Evolutionary conservation across 1,140 invertebrate species (phyloP), one percentile per base, ranked within the genome.

Genomic region (Cydia amplana): DNA sequence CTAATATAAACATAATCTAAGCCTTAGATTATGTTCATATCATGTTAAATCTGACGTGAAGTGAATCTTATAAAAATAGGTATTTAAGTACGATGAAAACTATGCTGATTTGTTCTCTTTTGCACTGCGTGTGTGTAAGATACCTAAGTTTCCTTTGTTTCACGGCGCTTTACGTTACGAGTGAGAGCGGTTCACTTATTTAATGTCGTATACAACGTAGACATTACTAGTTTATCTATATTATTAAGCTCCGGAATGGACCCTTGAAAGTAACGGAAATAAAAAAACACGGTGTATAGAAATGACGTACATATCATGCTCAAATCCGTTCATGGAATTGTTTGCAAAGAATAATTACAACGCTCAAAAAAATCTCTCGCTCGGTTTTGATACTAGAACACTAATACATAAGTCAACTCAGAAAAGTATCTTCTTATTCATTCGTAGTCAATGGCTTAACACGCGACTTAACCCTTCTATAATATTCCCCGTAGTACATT

Each of bases 371-470:
- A 51, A 4, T 16, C 12, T n/a, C 32, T 4, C 32, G 32, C 32
- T 1, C 16, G 6, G 49, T 51, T 18, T 18, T 51, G 49, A 16
- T 16, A 55, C 16, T n/a, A 18, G 3, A 20, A 55, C 7, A 18
- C 7, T 20, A 23, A 10, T 51, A 51, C 16, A 6, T 60, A 20
- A n/a, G 65, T n/a, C 1, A 40, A 16, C 32, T n/a, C 6, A 2
- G 16, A 36, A 67, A 70, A 70, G 25, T 51, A 23, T 51, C 72
- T 73, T 49, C 46, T 73, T 73, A 51, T 73, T 73, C 51, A 73
- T 20, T 51, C 51, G 46, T 51, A 73, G 43, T 51, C 51, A 73
- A 73, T 23, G 51, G 43, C 51, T 55, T 49, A 51, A 12, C 43
- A 73, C 72, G 25, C 43, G 28, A 73, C 28, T 55, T 73, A 51